Evolutionary conservation across 2,113 vertebrate species (phyloP).

Genomic region (Neolamprologus variostigma): DNA sequence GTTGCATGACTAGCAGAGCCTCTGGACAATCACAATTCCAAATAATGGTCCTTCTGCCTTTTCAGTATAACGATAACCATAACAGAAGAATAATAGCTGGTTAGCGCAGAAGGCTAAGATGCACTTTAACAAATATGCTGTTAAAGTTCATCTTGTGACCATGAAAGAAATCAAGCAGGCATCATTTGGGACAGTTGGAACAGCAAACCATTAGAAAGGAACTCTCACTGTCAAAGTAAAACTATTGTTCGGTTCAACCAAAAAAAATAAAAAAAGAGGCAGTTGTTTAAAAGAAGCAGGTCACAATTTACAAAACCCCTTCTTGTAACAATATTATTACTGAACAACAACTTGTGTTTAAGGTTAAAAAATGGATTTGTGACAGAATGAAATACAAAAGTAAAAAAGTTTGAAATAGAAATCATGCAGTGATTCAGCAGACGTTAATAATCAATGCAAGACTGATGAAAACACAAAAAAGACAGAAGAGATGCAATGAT

Average conservation of each 20-base stretch:
- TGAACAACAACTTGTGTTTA: not conserved
- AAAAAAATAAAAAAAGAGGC: not conserved
- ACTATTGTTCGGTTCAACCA: accelerated
- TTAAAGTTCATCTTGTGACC: not conserved
- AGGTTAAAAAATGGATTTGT: not conserved
- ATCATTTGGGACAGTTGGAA: not conserved
- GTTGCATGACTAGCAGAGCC: not conserved
- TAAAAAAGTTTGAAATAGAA: not conserved
- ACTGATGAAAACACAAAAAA: not conserved
- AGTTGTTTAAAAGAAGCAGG: not conserved
- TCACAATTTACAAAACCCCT: not conserved
- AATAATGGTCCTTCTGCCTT: not conserved
- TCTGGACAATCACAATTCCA: not conserved
- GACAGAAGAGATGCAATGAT: not conserved
- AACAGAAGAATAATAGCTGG: not conserved
- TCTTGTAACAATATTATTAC: not conserved
- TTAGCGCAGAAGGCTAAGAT: not conserved
- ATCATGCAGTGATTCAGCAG: not conserved
- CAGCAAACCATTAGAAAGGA: not conserved
- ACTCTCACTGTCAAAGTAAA: not conserved
- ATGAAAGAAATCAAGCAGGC: not conserved
- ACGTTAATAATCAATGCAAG: not conserved
- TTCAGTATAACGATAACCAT: not conserved
- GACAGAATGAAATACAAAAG: not conserved
- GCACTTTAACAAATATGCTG: not conserved